Evolutionary conservation across 2,797 vertebrate genomes (phyloP), one percentile per base, ranked within the genome.

Genomic region (Artibeus jamaicensis): DNA sequence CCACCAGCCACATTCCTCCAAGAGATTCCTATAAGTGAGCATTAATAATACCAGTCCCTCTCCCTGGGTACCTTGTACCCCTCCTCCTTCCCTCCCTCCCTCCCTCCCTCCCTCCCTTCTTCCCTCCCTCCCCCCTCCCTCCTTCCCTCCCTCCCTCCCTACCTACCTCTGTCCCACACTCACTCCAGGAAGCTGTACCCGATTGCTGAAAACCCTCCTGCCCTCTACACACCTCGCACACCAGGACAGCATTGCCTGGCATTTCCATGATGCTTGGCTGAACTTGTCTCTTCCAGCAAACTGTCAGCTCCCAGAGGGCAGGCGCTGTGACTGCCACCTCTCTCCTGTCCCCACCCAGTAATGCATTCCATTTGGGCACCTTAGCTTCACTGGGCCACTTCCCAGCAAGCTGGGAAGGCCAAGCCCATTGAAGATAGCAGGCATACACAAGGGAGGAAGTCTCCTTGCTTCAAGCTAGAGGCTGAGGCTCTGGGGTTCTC

Each of bases 291-390:
- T 39, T 96, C 68, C 46, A 50, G 95, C 94, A 91, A 76, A 86
- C 10, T 86, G 32, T 90, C 83, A 95, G 85, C 6, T 95, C n/a
- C 26, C 19, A 22, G 24, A 73, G 14, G 12, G 65, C 21, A 96
- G 46, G 57, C 1, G 14, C 68, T 97, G 50, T 95, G 62, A 97
- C 67, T 92, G 53, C 29, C 48, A 96, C 50, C 67, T 95, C 77
- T 96, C 95, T 96, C 32, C 26, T 96, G 67, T 74, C 71, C 94
- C 84, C 57, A 88, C 22, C 55, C 68, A 92, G 62, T 73, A 82
- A 53, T 76, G 50, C 22, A 84, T 53, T 91, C 53, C 26, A 81
- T 48, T 84, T 55, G 21, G 26, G 50, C 19, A 88, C 76, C 46
- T 96, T 32, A 88, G 55, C 89, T 77, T 94, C 71, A 87, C 44